A percentile compares a stretch with the other conserved stretches of the same genome.
These are phyloP conservation scores for Trichogramma evanescens DNA, from an alignment of 2,888 invertebrate species.

Conservation along the genomic window DNA sequence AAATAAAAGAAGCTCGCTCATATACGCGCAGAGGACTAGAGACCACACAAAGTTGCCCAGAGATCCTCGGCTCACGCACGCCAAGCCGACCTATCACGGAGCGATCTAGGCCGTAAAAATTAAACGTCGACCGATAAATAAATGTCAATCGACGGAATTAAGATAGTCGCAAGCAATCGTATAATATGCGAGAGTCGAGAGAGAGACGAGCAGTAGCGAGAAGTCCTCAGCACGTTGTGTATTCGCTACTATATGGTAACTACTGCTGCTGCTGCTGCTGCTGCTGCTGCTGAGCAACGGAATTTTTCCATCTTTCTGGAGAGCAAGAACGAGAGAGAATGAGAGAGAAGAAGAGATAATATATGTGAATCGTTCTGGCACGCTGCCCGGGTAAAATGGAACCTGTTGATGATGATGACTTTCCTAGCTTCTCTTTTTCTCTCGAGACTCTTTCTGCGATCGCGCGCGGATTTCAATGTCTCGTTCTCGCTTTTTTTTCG, in stretches of 20 bases:
- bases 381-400: constrained; percentile 4
- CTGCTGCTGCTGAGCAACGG: not conserved
- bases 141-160: constrained; percentile 41
- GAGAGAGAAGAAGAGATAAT: not conserved
- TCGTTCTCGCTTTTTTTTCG: not conserved
- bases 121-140: constrained; percentile 46
- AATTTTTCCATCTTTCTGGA: constrained; percentile 20
- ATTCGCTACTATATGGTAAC: too few species aligned
- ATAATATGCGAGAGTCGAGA: constrained; percentile 1
- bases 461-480: not conserved
- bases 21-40: not conserved
- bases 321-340: not conserved
- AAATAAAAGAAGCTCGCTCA: not conserved
- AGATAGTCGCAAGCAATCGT: constrained; percentile 35
- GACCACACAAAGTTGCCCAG: constrained; percentile 38
- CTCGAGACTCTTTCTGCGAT: not conserved
- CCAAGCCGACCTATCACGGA: constrained; percentile 31
- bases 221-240: too few species aligned
- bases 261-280: too few species aligned
- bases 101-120: constrained; percentile 45
- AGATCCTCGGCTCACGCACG: not conserved
- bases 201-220: not conserved
- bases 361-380: constrained; percentile 1
- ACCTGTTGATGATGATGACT: too few species aligned
- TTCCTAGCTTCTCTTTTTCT: not conserved